Evolutionary conservation across 2,888 invertebrate genomes (phyloP).

Genomic region (Pandemis corylana): DNA sequence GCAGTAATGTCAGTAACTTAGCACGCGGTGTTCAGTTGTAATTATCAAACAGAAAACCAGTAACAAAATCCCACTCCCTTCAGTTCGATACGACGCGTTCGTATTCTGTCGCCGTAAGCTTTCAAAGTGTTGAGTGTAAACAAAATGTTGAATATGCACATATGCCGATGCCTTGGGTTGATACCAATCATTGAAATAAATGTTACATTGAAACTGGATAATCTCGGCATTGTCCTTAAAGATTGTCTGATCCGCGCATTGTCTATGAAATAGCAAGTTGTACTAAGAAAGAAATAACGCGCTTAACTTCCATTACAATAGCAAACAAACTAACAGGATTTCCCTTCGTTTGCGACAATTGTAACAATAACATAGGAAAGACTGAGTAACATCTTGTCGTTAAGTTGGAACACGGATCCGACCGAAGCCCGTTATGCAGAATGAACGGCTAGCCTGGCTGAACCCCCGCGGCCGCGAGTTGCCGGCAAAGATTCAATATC

Average conservation of each 20-base stretch:
- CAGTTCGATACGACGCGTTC: not conserved
- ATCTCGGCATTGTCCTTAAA: not conserved
- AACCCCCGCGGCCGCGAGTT: slow-evolving; percentile 12
- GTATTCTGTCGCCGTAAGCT: not conserved
- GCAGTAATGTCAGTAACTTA: not conserved
- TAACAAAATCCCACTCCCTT: not conserved
- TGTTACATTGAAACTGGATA: not conserved
- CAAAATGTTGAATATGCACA: not conserved
- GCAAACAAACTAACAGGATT: not conserved
- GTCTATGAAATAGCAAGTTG: not conserved
- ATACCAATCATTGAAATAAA: not conserved
- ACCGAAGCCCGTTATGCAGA: slow-evolving; percentile 21
- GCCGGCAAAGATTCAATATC: slow-evolving; percentile 33
- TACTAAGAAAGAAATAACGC: not conserved
- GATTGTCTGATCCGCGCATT: not conserved
- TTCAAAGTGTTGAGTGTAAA: not conserved
- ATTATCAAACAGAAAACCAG: slow-evolving; percentile 10
- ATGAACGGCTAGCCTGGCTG: slow-evolving; percentile 13
- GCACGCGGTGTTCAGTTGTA: not conserved
- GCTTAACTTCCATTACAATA: not conserved
- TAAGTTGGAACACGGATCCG: slow-evolving; percentile 27
- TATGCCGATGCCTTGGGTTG: not conserved
- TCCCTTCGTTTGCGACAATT: not conserved
- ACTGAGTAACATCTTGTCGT: slow-evolving; percentile 20
- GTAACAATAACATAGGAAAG: slow-evolving; percentile 12